Evolutionary conservation across 1,140 invertebrate genomes (phyloP).

Genomic region (Chlorops oryzae): DNA sequence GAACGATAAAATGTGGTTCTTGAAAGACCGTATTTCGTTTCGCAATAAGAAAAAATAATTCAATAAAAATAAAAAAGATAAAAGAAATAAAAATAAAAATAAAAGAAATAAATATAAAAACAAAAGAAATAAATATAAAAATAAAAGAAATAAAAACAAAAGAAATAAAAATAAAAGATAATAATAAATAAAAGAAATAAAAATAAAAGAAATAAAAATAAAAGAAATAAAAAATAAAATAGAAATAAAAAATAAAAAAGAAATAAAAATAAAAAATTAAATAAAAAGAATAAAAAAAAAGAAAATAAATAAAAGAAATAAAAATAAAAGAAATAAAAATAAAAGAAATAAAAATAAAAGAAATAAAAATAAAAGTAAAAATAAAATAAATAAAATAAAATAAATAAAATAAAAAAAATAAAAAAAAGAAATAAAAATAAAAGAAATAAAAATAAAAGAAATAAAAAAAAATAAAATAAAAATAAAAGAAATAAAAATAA

Average conservation of each 20-base stretch:
- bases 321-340: background rate
- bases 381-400: background rate
- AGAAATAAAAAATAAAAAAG: background rate
- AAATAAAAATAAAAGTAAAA: background rate
- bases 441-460: background rate
- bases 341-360: background rate
- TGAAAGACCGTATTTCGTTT: no score
- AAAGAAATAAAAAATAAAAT: background rate
- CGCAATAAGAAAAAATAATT: no score
- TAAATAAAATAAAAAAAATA: background rate
- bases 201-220: no score
- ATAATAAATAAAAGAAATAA: no score
- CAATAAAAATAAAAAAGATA: no score
- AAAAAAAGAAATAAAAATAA: background rate
- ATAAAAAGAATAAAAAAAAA: background rate
- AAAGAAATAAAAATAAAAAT: no score
- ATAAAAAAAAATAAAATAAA: background rate
- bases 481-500: background rate
- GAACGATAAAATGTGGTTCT: no score
- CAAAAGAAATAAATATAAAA: no score
- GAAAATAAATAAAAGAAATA: background rate
- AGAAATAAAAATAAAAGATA: background rate
- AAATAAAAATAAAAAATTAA: background rate
- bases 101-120: no score
- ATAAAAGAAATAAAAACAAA: no score